These are phyloP conservation scores for Metopolophium dirhodum DNA, from an alignment of 1,140 invertebrate genomes.

Conservation along the genomic window DNA sequence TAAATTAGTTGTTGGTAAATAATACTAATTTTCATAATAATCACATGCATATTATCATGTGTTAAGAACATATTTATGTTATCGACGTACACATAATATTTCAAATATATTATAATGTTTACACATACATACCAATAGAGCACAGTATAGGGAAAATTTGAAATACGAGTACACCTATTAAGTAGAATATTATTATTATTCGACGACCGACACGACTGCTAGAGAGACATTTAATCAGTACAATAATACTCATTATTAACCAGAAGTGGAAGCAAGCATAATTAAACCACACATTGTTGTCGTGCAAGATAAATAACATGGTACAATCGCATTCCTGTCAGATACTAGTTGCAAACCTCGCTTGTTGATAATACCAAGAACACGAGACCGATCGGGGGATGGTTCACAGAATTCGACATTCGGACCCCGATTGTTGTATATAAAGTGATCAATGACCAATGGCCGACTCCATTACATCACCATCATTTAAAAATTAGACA, in stretches of 20 bases:
- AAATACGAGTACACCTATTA: neutral
- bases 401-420: too few relatives aligned
- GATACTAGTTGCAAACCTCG: too few relatives aligned
- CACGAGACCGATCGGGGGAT: too few relatives aligned
- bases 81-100: neutral
- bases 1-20: neutral
- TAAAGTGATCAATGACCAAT: too few relatives aligned
- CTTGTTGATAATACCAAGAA: too few relatives aligned
- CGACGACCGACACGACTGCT: neutral
- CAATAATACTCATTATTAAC: neutral
- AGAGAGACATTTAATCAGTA: neutral
- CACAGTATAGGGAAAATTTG: neutral
- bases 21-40: neutral
- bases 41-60: neutral
- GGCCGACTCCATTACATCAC: too few relatives aligned
- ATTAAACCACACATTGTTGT: neutral
- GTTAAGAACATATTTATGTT: neutral
- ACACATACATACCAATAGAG: neutral
- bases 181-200: neutral
- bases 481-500: too few relatives aligned
- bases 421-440: too few relatives aligned
- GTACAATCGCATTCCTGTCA: too few relatives aligned
- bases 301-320: too few relatives aligned
- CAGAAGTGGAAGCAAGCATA: neutral
- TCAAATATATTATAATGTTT: too few relatives aligned